Evolutionary conservation across 1,140 invertebrate species (phyloP).

Genomic region (Chrysoperla carnea): DNA sequence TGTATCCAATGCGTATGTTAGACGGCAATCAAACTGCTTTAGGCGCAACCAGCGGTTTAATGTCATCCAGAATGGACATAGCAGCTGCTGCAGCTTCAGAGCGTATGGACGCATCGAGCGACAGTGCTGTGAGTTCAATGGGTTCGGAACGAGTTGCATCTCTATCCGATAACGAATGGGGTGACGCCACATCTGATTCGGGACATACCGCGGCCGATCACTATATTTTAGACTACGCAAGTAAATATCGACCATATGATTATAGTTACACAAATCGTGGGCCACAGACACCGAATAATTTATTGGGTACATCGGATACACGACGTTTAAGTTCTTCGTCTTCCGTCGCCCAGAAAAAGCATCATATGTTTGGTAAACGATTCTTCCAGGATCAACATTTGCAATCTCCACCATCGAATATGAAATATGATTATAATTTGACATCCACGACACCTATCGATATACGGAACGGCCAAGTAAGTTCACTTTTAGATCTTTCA

Average conservation of each 20-base stretch:
- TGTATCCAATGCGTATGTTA: constrained; percentile 73
- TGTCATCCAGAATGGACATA: constrained; percentile 7
- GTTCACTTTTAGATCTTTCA: neutral
- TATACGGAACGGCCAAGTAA: constrained; percentile 9
- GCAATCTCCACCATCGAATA: constrained; percentile 23
- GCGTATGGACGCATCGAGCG: constrained; percentile 53
- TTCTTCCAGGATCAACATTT: constrained; percentile 44
- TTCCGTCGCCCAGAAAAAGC: constrained; percentile 76
- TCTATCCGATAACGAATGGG: constrained; percentile 74
- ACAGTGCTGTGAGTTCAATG: constrained; percentile 82
- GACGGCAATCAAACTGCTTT: constrained; percentile 36
- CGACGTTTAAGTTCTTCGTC: constrained; percentile 20
- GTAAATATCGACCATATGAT: constrained; percentile 63
- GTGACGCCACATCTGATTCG: constrained; percentile 69
- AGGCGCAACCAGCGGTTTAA: constrained; percentile 9
- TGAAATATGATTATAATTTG: constrained; percentile 44
- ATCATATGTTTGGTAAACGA: constrained; percentile 78
- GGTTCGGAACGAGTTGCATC: constrained; percentile 77
- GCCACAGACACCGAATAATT: neutral
- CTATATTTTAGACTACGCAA: constrained; percentile 11
- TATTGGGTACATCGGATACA: neutral
- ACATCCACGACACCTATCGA: constrained; percentile 11
- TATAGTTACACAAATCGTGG: constrained; percentile 37
- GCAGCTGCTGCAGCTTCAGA: constrained; percentile 26
- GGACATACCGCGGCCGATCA: constrained; percentile 42